Evolutionary conservation across 2,797 vertebrate species (phyloP).

Genomic region (Pantherophis alleghaniensis): DNA sequence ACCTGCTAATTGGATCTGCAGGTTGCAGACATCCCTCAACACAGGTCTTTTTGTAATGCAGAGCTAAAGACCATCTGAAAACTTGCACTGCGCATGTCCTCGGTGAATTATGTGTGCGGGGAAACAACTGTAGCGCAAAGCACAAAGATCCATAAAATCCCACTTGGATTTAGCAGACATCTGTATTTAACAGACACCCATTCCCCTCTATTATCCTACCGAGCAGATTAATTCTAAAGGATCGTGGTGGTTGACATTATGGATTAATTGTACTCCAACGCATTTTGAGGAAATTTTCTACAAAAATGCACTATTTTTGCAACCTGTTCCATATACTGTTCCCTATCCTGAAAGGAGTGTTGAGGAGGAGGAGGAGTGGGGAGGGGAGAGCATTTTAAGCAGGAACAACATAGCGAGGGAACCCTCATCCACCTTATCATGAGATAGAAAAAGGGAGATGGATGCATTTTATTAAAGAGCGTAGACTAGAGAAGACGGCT

Average conservation of each 20-base stretch:
- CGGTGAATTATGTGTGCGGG: neutral
- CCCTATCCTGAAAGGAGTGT: neutral
- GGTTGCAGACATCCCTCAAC: neutral
- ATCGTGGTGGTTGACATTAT: neutral
- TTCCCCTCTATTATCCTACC: neutral
- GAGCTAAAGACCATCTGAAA: neutral
- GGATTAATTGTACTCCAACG: neutral
- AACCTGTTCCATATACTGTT: too few species aligned
- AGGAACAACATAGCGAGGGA: neutral
- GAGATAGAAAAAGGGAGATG: neutral
- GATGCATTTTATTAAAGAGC: neutral
- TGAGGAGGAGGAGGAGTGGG: neutral
- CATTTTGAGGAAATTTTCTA: neutral
- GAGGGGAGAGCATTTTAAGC: neutral
- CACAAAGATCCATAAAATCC: neutral
- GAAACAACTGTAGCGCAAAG: neutral
- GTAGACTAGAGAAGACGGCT: neutral
- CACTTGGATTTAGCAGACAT: neutral
- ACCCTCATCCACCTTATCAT: neutral
- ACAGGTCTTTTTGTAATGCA: neutral
- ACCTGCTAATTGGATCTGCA: neutral
- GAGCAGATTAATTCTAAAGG: neutral
- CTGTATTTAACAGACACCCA: neutral
- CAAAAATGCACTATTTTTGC: neutral
- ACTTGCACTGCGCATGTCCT: neutral